Base-by-base conservation (phyloP, 2,888 invertebrate species). In the Drosophila fulvimacula region DNA sequence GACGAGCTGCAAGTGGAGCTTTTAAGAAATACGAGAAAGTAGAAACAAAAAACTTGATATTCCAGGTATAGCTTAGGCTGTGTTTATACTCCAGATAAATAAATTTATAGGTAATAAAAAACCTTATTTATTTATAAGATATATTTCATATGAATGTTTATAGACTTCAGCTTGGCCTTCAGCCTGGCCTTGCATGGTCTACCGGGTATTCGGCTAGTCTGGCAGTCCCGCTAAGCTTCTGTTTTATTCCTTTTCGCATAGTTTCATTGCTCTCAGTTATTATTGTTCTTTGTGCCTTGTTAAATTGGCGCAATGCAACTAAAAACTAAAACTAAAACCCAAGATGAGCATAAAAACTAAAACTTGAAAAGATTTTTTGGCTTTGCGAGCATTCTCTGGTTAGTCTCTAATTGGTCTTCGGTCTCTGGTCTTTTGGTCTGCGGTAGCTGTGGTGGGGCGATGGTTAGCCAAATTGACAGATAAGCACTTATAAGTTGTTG, bases 261-360 rank as follows among this genome's bases (percentile, higher is more conserved):
- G 49, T 15, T 51, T 51, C 49, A 32, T 51, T 32, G 17, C 13
- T 65, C 53, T 56, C 72, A 44, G 57, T 21, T 59, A 36, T 52
- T 48, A 44, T 56, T 65, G 61, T 34, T 32, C 39, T 46, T 63
- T 53, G 48, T 19, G 77, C 44, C 81, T 65, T 76, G 73, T 72
- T 83, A 83, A 82, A 81, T 82, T 80, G 85, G 82, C 75, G 80
- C 82, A 84, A 46, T 81, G 81, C 79, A 82, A 79, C 76, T 64
- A 72, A 76, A 75, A 76, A 75, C 59, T 60, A 56, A 57, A 69
- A 65, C 59, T 65, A 65, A 72, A 59, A 46, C 34, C 30, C 58
- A 53, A 68, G 67, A 57, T 44, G 69, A 69, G 62, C 55, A 70
- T 53, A 38, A 63, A 76, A 67, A 74, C 48, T 32, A 63, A 76